phyloP scores from a whole-genome alignment of 64 coral and sea anemone species.

The Trachythela sp. region DNA sequence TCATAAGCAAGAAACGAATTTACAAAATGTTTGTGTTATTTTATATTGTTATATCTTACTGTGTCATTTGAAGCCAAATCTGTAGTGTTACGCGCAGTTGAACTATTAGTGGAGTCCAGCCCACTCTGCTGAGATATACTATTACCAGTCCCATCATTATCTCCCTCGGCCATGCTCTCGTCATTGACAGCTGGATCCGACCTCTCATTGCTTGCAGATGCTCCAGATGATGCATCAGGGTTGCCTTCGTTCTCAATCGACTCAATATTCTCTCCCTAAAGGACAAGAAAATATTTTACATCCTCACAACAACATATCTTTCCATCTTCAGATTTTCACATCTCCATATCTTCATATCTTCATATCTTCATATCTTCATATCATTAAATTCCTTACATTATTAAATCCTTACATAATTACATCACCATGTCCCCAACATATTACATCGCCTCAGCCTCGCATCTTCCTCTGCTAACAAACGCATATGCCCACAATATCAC shows the following conservation, averaged over 20 bases:
- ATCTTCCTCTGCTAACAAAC: too few species aligned
- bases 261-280: conserved; percentile 58
- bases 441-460: too few species aligned
- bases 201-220: background rate
- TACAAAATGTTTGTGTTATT: too few species aligned
- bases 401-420: too few species aligned
- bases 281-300: background rate
- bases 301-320: too few species aligned
- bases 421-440: too few species aligned
- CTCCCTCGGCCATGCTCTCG: background rate
- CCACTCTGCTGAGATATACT: background rate
- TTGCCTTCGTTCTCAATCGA: conserved; percentile 67
- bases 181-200: background rate
- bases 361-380: too few species aligned
- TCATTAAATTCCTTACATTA: too few species aligned
- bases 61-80: background rate
- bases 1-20: too few species aligned
- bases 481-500: too few species aligned
- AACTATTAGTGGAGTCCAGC: background rate
- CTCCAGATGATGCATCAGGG: conserved; percentile 44
- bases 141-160: background rate
- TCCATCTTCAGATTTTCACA: too few species aligned
- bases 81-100: background rate
- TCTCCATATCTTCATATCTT: too few species aligned
- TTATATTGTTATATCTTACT: background rate